phyloP scores from a whole-genome alignment of 2,797 vertebrate genomes.

The Luscinia megarhynchos region DNA sequence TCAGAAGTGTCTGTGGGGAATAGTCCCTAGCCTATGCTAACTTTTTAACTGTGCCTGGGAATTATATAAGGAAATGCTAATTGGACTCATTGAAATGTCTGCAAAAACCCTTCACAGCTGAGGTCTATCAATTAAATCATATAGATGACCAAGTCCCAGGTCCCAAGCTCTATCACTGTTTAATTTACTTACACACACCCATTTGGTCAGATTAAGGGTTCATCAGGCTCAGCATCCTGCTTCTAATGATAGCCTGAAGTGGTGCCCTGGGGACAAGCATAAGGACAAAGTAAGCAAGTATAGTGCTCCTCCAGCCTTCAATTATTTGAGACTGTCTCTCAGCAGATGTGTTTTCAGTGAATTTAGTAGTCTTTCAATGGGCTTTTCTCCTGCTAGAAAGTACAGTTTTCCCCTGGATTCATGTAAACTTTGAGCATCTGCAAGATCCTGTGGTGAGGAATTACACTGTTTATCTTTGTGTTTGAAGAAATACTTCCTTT shows the following conservation, averaged over 20 bases:
- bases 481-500: slow-evolving; percentile 27
- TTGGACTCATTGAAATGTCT: slow-evolving; percentile 8
- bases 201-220: slow-evolving; percentile 50
- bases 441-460: slow-evolving; percentile 1
- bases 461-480: neutral
- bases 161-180: neutral
- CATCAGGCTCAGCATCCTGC: slow-evolving; percentile 29
- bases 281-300: neutral
- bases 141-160: neutral
- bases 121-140: neutral
- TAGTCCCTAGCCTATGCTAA: neutral
- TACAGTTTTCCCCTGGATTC: neutral
- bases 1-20: neutral
- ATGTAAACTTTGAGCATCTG: slow-evolving; percentile 30
- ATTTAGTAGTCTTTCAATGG: neutral
- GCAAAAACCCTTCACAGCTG: slow-evolving; percentile 24
- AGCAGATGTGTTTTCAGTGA: neutral
- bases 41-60: neutral
- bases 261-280: neutral
- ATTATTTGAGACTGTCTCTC: neutral
- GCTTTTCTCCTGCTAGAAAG: neutral
- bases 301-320: neutral
- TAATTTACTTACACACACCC: slow-evolving; percentile 13
- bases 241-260: slow-evolving; percentile 29
- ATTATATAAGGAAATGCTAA: slow-evolving; percentile 3